These are phyloP conservation scores for Notothenia rossii DNA, from an alignment of 2,113 vertebrate genomes.

Conservation along the genomic window DNA sequence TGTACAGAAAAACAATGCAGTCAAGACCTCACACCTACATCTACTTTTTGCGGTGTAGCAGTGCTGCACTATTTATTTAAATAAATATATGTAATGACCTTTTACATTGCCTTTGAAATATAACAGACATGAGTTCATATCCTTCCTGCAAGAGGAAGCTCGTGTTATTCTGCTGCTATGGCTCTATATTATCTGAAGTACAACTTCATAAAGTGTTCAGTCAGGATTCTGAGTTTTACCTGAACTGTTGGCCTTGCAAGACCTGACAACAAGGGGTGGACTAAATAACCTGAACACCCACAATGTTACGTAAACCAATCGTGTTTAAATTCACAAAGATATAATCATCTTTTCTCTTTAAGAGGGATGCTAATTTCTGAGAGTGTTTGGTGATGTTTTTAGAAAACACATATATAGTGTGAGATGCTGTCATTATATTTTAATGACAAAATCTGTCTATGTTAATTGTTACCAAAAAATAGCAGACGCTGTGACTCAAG, in stretches of 20 bases:
- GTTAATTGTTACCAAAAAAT: neutral
- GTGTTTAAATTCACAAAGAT: neutral
- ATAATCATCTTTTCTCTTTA: neutral
- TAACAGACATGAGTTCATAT: slow-evolving; percentile 70
- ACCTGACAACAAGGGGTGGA: neutral
- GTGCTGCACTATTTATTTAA: neutral
- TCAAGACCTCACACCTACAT: accelerated
- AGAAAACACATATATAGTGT: neutral
- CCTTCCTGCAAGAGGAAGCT: slow-evolving; percentile 77
- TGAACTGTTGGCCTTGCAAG: too few species aligned
- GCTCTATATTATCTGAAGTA: slow-evolving; percentile 1
- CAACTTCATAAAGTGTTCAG: slow-evolving; percentile 27
- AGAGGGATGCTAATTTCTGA: neutral
- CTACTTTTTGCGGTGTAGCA: neutral
- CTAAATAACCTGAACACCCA: neutral
- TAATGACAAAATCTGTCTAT: neutral
- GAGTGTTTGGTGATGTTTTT: neutral
- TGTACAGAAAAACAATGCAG: neutral
- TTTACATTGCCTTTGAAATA: neutral
- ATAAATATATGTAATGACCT: too few species aligned
- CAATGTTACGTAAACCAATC: neutral
- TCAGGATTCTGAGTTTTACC: slow-evolving; percentile 18
- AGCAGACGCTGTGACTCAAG: neutral
- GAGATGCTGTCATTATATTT: neutral
- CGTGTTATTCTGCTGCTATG: slow-evolving; percentile 26